phyloP scores from a whole-genome alignment of 2,797 vertebrate species.

The Chromobotia macracanthus region DNA sequence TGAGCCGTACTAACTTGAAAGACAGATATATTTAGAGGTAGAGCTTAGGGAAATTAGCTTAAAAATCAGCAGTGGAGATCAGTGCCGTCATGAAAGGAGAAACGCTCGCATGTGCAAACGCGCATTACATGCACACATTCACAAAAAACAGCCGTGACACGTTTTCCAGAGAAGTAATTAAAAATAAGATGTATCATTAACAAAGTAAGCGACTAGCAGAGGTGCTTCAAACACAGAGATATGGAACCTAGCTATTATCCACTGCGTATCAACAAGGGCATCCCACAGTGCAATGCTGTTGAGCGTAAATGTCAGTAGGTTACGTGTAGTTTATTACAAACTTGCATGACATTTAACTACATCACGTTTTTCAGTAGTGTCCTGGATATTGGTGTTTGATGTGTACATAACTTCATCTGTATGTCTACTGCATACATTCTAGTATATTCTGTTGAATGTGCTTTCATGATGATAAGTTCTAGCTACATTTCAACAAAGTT shows the following conservation, averaged over 20 bases:
- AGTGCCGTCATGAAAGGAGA: slow-evolving; percentile 21
- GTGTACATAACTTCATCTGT: not conserved
- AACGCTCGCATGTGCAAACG: not conserved
- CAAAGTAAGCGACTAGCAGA: slow-evolving; percentile 33
- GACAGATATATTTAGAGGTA: slow-evolving; percentile 52
- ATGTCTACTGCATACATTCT: not conserved
- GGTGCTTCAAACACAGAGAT: slow-evolving; percentile 1
- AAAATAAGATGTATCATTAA: slow-evolving; percentile 56
- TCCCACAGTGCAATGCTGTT: not conserved
- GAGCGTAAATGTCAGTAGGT: slow-evolving; percentile 28
- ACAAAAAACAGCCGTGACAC: slow-evolving; percentile 19
- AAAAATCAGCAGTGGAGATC: slow-evolving; percentile 48
- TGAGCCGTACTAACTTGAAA: slow-evolving; percentile 55
- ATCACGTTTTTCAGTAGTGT: not conserved
- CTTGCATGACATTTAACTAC: slow-evolving; percentile 22
- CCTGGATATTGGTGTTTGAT: slow-evolving; percentile 32
- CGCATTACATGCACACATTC: slow-evolving; percentile 45
- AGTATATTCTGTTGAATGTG: not conserved
- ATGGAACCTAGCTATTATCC: slow-evolving; percentile 20
- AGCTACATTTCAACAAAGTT: slow-evolving; percentile 2
- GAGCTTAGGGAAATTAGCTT: slow-evolving; percentile 57
- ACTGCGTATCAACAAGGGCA: slow-evolving; percentile 2
- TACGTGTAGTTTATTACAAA: slow-evolving; percentile 26
- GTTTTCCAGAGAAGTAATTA: slow-evolving; percentile 53
- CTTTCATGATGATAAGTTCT: slow-evolving; percentile 9